These are phyloP conservation scores for Brachyhypopomus gauderio DNA, from an alignment of 2,113 vertebrate genomes.

Conservation along the genomic window DNA sequence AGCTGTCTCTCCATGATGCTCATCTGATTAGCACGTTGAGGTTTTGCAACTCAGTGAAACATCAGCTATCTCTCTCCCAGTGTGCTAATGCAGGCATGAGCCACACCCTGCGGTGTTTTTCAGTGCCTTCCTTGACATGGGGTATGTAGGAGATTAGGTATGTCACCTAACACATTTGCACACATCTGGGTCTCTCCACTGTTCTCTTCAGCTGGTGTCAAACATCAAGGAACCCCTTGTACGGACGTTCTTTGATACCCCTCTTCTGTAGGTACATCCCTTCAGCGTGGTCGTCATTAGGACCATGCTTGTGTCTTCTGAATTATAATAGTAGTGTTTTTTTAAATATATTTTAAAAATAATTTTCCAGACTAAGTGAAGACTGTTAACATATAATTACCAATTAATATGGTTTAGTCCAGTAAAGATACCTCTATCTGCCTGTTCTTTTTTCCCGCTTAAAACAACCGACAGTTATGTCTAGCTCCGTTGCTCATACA, in stretches of 20 bases:
- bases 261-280: slow-evolving; percentile 22
- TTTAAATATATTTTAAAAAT: no score
- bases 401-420: background rate
- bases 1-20: background rate
- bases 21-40: background rate
- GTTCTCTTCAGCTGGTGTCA: background rate
- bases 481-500: background rate
- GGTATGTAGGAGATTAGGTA: background rate
- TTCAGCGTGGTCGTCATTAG: background rate
- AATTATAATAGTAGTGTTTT: background rate
- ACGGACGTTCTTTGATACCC: background rate
- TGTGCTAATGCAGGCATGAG: background rate
- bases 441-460: background rate
- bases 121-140: background rate
- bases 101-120: background rate
- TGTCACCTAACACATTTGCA: background rate
- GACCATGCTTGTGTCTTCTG: background rate
- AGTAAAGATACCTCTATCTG: background rate
- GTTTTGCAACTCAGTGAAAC: background rate
- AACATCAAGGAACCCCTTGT: background rate
- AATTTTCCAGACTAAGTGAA: no score
- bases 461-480: background rate
- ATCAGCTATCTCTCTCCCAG: background rate
- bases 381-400: no score
- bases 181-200: slow-evolving; percentile 5